Evolutionary conservation across 1,140 invertebrate genomes (phyloP).

Genomic region (Apis laboriosa): DNA sequence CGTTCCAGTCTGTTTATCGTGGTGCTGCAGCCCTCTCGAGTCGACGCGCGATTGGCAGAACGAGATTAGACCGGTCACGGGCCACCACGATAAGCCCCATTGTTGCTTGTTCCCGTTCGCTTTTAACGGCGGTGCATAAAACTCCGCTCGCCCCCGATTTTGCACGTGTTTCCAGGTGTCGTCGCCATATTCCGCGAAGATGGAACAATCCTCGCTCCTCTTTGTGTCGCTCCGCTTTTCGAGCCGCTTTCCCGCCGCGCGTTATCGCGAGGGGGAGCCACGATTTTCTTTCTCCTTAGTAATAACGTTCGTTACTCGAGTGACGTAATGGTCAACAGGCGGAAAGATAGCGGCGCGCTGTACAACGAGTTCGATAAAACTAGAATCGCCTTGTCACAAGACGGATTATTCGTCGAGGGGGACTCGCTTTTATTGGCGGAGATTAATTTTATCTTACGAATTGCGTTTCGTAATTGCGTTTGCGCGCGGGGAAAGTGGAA

Average conservation of each 20-base stretch:
- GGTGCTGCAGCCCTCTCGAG: slow-evolving; percentile 44
- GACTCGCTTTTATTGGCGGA: too few relatives aligned
- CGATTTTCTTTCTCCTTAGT: neutral
- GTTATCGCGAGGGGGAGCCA: slow-evolving; percentile 17
- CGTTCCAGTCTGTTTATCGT: slow-evolving; percentile 66
- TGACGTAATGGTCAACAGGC: slow-evolving; percentile 2
- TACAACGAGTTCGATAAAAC: neutral
- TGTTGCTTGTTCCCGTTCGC: slow-evolving; percentile 56
- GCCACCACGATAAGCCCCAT: slow-evolving; percentile 59
- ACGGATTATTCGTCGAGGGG: neutral
- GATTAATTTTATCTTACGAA: neutral
- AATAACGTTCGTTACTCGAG: neutral
- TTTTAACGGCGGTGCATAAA: slow-evolving; percentile 51
- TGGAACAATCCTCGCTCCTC: neutral
- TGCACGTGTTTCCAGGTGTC: slow-evolving; percentile 36
- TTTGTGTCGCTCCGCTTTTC: neutral
- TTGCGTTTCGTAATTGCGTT: too few relatives aligned
- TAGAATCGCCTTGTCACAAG: neutral
- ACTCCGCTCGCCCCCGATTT: slow-evolving; percentile 12
- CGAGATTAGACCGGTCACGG: slow-evolving; percentile 59
- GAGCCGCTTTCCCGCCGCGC: neutral
- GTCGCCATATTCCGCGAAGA: neutral
- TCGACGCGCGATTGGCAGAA: slow-evolving; percentile 61
- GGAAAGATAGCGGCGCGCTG: neutral
- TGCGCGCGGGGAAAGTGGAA: too few relatives aligned